phyloP scores from a whole-genome alignment of 2,113 vertebrate genomes.

The Clarias magur region DNA sequence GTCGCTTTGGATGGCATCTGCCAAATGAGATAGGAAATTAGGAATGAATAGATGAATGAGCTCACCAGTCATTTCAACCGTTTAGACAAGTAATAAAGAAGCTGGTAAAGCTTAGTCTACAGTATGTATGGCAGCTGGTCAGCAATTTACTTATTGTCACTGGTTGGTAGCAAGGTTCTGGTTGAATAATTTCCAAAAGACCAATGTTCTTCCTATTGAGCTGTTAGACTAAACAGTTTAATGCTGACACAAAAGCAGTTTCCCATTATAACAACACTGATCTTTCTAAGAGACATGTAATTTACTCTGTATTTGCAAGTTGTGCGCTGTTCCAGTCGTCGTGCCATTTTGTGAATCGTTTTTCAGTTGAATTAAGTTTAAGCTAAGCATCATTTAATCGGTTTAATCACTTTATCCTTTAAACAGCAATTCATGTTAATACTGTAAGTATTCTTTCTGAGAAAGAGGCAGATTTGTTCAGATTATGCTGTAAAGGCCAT shows the following conservation, averaged over 20 bases:
- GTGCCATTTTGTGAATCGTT: background rate
- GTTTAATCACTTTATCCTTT: background rate
- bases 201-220: background rate
- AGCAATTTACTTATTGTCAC: background rate
- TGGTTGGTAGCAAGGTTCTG: background rate
- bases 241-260: background rate
- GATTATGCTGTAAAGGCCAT: background rate
- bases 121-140: background rate
- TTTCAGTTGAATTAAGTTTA: slow-evolving; percentile 6
- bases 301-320: background rate
- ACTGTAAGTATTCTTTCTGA: background rate
- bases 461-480: background rate
- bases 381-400: background rate
- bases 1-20: too few relatives aligned
- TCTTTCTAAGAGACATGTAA: background rate
- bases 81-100: background rate
- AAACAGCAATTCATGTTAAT: slow-evolving; percentile 6
- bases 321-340: background rate
- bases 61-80: background rate
- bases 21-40: background rate
- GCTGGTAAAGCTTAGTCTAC: background rate
- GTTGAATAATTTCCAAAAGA: background rate
- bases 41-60: background rate
- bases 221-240: background rate
- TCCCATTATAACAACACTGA: background rate